Evolutionary conservation across 2,113 vertebrate species (phyloP), one percentile per base, ranked within the genome.

Genomic region (Electrona antarctica): DNA sequence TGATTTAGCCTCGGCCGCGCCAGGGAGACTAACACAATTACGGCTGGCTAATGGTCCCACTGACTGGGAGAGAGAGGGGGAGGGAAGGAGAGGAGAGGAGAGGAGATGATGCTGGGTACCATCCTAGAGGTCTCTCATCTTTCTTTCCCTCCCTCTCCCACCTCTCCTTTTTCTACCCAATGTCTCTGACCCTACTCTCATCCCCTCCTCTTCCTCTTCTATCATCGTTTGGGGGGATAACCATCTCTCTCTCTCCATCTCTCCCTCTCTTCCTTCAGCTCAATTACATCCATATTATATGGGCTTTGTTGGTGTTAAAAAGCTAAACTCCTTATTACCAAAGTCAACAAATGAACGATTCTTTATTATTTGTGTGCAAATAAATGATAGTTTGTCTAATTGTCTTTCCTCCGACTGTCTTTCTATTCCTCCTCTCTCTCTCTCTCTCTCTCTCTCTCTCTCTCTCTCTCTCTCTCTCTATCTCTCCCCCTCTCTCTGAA

Each of bases 21-120:
- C 93, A 93, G 94, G 93, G 93, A 94, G 92, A 92, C 94, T 99
- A 98, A 99, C 97, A 93, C 91, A 95, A 96, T 99, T 98, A 98
- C 85, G 86, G 87, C 89, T 90, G 95, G 94, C 96, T 99, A 99
- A 99, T 99, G 97, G 96, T 86, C 92, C 93, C 93, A 93, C 95
- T 94, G 91, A 91, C 94, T 95, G 94, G 49, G 50, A 55, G 69
- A 45, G 56, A 21, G 3, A 12, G 83, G 86, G 65, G 84, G 76
- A 14, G 57, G 71, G 46, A 11, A 4, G 21, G 71, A 52, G 81
- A 81, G 64, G 8, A 41, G 58, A 12, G 84, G 74, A 67, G 85
- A 65, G 71, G 59, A 51, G 47, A 21, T 21, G 78, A 95, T 92
- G 93, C 93, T 95, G 94, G 95, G 95, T 95, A 87, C 88, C 82